phyloP scores from a whole-genome alignment of 2,113 vertebrate genomes.

The Nothobranchius kuhntae region DNA sequence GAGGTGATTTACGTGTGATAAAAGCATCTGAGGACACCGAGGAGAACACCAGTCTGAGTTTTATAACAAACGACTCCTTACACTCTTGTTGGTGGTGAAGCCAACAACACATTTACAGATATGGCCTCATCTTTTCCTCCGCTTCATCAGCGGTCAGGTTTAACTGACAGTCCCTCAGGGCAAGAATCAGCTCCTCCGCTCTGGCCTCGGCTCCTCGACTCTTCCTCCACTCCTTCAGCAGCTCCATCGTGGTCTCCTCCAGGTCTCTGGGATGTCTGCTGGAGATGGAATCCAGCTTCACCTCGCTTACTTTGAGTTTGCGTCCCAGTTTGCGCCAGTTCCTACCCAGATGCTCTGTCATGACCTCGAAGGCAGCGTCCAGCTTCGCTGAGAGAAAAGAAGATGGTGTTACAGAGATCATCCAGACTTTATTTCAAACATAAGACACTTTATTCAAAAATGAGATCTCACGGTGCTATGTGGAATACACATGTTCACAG shows the following conservation, averaged over 20 bases:
- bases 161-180: conserved; percentile 74
- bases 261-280: conserved; percentile 62
- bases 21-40: too few species aligned
- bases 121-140: conserved; percentile 19
- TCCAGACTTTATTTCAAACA: too few species aligned
- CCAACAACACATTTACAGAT: too few species aligned
- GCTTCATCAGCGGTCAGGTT: conserved; percentile 85
- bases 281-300: conserved; percentile 75
- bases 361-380: conserved; percentile 63
- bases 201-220: conserved; percentile 57
- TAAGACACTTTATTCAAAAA: not conserved
- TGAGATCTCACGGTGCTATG: not conserved
- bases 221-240: conserved; percentile 82
- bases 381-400: conserved; percentile 73
- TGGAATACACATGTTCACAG: too few species aligned
- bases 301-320: conserved; percentile 74
- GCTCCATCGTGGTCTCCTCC: conserved; percentile 73
- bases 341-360: conserved; percentile 74
- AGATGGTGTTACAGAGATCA: not conserved
- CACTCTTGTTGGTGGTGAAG: too few species aligned
- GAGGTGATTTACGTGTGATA: too few species aligned
- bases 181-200: conserved; percentile 67
- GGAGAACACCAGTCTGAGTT: too few species aligned
- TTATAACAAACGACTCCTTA: too few species aligned
- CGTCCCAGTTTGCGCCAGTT: conserved; percentile 82